These are phyloP conservation scores for Drosophila sulfurigaster DNA, from an alignment of 1,140 invertebrate genomes.

Conservation along the genomic window DNA sequence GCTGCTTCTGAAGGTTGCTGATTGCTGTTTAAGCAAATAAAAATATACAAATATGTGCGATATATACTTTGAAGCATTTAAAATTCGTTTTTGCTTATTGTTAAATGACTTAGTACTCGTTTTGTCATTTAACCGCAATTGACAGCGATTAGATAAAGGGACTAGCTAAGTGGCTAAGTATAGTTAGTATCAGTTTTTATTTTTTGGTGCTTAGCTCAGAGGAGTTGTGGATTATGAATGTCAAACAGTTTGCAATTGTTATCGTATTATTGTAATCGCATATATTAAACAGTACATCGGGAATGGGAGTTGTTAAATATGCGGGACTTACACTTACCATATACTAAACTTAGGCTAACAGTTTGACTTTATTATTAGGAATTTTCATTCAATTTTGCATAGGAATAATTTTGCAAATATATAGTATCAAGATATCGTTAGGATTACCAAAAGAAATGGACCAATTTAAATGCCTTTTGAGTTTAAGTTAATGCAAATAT, in stretches of 20 bases:
- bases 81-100: slow-evolving; percentile 52
- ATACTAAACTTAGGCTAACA: slow-evolving; percentile 52
- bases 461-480: slow-evolving; percentile 36
- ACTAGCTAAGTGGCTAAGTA: slow-evolving; percentile 38
- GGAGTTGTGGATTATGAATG: slow-evolving; percentile 19
- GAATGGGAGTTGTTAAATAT: slow-evolving; percentile 11
- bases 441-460: slow-evolving; percentile 34
- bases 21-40: slow-evolving; percentile 25
- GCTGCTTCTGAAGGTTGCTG: slow-evolving; percentile 25
- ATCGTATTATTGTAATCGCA: slow-evolving; percentile 2
- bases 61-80: slow-evolving; percentile 45
- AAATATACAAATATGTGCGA: slow-evolving; percentile 42
- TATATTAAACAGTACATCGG: slow-evolving; percentile 43
- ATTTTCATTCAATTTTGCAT: slow-evolving; percentile 49
- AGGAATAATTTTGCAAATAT: slow-evolving; percentile 52
- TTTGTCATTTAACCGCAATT: slow-evolving; percentile 17
- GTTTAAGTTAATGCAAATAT: slow-evolving; percentile 4
- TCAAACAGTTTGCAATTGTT: slow-evolving; percentile 29
- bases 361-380: slow-evolving; percentile 54
- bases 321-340: slow-evolving; percentile 25
- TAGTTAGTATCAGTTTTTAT: slow-evolving; percentile 19
- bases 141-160: slow-evolving; percentile 9
- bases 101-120: slow-evolving; percentile 33
- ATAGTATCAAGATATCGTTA: slow-evolving; percentile 25
- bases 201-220: slow-evolving; percentile 39